Evolutionary conservation across 2,888 invertebrate species (phyloP), one percentile per base, ranked within the genome.

Genomic region (Aphidoletes aphidimyza): DNA sequence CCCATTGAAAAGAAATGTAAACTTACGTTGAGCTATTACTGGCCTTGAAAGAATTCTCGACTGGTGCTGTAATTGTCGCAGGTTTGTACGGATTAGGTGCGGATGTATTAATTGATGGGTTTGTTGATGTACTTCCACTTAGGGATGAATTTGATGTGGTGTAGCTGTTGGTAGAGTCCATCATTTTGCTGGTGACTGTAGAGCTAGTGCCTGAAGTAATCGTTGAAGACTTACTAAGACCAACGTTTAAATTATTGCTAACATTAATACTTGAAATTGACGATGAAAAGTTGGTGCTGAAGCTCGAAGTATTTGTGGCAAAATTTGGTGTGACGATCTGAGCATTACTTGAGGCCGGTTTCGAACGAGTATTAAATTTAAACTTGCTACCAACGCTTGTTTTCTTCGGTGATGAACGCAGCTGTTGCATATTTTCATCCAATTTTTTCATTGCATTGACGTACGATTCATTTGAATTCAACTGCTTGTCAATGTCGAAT

Each of bases 381-480:
- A 84, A 84, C 36, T 34, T 49, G 30, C 84, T 49, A 8, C 8
- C 14, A 0, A 14, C 1, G 26, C 5, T 14, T n/a, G 17, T 49
- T 49, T 30, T 30, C 34, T 49, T 49, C 1, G 84, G 47, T n/a
- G 69, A 69, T 30, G 69, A 30, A 17, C 30, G 30, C 34, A 69
- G 30, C 85, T 88, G 89, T 36, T 87, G 87, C 19, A 89, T 87
- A 84, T 88, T 88, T 34, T 87, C 87, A 84, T 89, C 88, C 5
- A 89, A 87, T 42, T 87, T 87, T 1, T 87, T 87, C 49, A 88
- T 84, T 0, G 89, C 88, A 1, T 86, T 87, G 84, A 88, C 87
- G 85, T 89, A 89, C 1, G 86, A 86, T 8, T 86, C 85, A 87
- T 88, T 88, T 81, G 87, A 86, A 42, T 87, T 85, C 0, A 89